Percentiles rank a stretch among this genome's conserved stretches.
Conservation (phyloP, 1,140 invertebrate genomes). For the Bombyx mori region ASM3026992v2 NC_085134.1:4995501-4996000, state of each 20-base stretch:
- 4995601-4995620: background rate
- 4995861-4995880: conserved; percentile 13
- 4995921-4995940: conserved; percentile 11
- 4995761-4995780: conserved; percentile 12
- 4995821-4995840: conserved; percentile 16
- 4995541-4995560: background rate
- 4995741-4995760: conserved; percentile 9
- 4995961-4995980: conserved; percentile 14
- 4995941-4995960: conserved; percentile 17
- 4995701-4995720: conserved; percentile 10
- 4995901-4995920: conserved; percentile 5
- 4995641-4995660: background rate
- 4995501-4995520: background rate
- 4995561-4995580: conserved; percentile 1
- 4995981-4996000: conserved; percentile 15
- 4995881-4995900: conserved; percentile 12
- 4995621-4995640: too few species aligned
- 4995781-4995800: conserved; percentile 10
- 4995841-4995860: conserved; percentile 16
- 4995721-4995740: conserved; percentile 15
- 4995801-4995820: conserved; percentile 9
- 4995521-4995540: background rate
- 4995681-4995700: conserved; percentile 15
- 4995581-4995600: background rate
- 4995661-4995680: conserved; percentile 11